Percentiles rank a stretch among this genome's conserved stretches.
Evolutionary conservation across 2,888 invertebrate species (phyloP).

Genomic region (Coelopa pilipes): DNA sequence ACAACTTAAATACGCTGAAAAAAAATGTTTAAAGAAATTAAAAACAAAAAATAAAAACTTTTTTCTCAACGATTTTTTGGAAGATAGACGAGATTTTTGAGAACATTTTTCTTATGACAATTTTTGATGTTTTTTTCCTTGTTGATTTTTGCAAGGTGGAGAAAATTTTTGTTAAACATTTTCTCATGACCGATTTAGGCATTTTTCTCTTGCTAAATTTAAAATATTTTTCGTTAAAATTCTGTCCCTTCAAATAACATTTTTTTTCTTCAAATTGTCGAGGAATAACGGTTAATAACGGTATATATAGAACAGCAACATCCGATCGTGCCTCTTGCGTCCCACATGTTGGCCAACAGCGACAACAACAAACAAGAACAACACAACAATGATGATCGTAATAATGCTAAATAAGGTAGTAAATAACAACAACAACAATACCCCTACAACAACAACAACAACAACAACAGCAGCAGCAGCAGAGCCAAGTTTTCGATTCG

Average conservation of each 20-base stretch:
- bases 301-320: background rate
- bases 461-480: background rate
- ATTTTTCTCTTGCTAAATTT: background rate
- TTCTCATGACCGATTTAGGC: background rate
- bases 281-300: too few species aligned
- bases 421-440: conserved; percentile 3
- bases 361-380: background rate
- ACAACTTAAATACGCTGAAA: background rate
- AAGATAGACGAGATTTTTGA: background rate
- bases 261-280: too few species aligned
- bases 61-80: background rate
- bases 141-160: background rate
- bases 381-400: background rate
- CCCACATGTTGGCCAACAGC: background rate
- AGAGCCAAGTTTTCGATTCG: too few species aligned
- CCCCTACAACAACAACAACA: background rate
- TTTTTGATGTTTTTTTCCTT: background rate
- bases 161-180: background rate
- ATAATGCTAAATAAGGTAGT: too few species aligned
- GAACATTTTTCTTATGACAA: background rate
- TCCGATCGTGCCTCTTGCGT: background rate
- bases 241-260: too few species aligned
- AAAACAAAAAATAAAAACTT: conserved; percentile 7
- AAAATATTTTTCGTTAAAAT: too few species aligned
- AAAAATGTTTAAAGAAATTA: background rate